Evolutionary conservation across 2,113 vertebrate species (phyloP).

Genomic region (Chunga burmeisteri): DNA sequence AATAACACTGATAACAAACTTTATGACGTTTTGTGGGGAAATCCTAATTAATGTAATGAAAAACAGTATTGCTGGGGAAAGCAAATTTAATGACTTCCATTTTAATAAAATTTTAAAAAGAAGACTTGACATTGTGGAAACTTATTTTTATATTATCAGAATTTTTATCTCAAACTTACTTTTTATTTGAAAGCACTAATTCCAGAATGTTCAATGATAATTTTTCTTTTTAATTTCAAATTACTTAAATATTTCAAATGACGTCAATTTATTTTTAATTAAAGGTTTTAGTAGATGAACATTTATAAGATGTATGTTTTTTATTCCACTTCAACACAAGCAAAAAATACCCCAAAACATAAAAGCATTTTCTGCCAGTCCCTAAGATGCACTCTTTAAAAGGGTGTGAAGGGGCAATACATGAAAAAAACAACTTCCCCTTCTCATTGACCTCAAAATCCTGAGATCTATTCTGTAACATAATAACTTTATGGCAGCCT

Average conservation of each 20-base stretch:
- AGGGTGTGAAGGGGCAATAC: rapidly evolving
- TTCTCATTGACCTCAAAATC: background rate
- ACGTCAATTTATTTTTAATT: background rate
- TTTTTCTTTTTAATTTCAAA: background rate
- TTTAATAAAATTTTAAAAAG: background rate
- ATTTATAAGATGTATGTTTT: rapidly evolving
- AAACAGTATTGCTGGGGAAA: background rate
- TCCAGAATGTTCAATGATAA: background rate
- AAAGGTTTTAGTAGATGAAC: background rate
- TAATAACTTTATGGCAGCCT: background rate
- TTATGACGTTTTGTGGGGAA: background rate
- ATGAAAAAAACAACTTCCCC: rapidly evolving
- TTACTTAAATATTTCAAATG: background rate
- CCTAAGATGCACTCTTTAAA: background rate
- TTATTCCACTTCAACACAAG: background rate
- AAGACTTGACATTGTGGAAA: background rate
- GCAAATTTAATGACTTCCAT: background rate
- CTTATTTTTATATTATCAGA: background rate
- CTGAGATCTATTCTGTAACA: background rate
- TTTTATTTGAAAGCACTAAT: background rate
- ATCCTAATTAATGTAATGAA: background rate
- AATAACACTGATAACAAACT: background rate
- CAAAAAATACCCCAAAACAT: rapidly evolving
- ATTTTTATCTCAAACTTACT: background rate
- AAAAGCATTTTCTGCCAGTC: background rate